A percentile compares a stretch with the other conserved stretches of the same genome.
Evolutionary conservation across 2,797 vertebrate species (phyloP).

Genomic region (Oreortyx pictus): DNA sequence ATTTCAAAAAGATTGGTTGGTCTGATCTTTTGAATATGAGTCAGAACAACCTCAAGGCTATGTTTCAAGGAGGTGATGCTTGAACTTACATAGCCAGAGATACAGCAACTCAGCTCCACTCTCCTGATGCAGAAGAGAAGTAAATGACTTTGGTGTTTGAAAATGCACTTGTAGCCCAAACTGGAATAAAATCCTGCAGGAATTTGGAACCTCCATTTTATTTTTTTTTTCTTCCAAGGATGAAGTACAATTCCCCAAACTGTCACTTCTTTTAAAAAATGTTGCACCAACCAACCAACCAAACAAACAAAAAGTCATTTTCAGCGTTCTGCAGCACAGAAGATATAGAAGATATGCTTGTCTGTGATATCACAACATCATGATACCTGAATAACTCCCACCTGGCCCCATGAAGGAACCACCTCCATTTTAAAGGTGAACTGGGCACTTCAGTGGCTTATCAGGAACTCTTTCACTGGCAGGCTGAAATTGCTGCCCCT

Average conservation of each 20-base stretch:
- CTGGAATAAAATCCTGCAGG: neutral
- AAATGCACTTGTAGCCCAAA: neutral
- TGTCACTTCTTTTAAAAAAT: neutral
- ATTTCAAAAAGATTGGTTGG: neutral
- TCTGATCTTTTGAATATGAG: neutral
- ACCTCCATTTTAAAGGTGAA: neutral
- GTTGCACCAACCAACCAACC: neutral
- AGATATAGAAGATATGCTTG: neutral
- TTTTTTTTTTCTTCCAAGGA: neutral
- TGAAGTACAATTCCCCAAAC: neutral
- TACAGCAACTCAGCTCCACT: neutral
- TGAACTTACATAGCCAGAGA: neutral
- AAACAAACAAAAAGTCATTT: neutral
- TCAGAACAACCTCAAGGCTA: neutral
- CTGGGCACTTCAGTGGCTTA: neutral
- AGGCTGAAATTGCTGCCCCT: neutral
- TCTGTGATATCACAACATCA: neutral
- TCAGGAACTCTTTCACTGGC: neutral
- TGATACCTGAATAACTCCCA: neutral
- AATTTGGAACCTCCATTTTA: neutral
- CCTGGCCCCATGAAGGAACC: neutral
- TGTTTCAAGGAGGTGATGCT: neutral
- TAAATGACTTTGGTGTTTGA: neutral
- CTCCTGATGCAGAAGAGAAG: neutral
- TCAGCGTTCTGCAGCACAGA: neutral